Percentiles rank a stretch among this genome's conserved stretches.
Conservation (phyloP, 2,113 vertebrate genomes). For the Austrofundulus limnaeus region DNA sequence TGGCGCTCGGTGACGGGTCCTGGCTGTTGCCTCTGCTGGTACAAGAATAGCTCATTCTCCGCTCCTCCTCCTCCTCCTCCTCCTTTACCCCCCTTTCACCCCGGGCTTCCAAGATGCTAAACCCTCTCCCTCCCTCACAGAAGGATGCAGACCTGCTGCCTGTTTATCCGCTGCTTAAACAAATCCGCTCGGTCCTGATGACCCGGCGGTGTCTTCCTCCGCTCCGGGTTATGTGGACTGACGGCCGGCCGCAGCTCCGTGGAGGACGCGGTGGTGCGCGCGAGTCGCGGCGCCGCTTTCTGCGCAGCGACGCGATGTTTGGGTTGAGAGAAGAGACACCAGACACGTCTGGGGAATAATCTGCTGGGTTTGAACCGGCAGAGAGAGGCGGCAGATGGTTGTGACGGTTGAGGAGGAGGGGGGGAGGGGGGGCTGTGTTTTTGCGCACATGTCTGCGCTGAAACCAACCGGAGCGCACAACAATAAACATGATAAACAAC, state of each 20-base stretch:
- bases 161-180: slow-evolving; percentile 71
- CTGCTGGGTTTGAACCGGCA: slow-evolving; percentile 30
- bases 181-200: slow-evolving; percentile 63
- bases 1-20: slow-evolving; percentile 73
- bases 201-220: slow-evolving; percentile 38
- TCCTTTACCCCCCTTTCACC: slow-evolving; percentile 55
- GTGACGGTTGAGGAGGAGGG: slow-evolving; percentile 14
- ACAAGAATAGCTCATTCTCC: slow-evolving; percentile 86
- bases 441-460: slow-evolving; percentile 24
- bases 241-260: slow-evolving; percentile 3
- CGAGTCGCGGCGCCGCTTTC: neutral
- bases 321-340: slow-evolving; percentile 25
- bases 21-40: slow-evolving; percentile 79
- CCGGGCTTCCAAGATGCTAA: slow-evolving; percentile 68
- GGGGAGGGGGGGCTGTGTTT: slow-evolving; percentile 3
- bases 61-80: slow-evolving; percentile 55
- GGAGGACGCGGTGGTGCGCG: slow-evolving; percentile 9
- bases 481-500: slow-evolving; percentile 7
- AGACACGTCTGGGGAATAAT: slow-evolving; percentile 39
- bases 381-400: slow-evolving; percentile 59
- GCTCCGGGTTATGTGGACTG: slow-evolving; percentile 13
- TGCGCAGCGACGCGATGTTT: slow-evolving; percentile 26
- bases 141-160: slow-evolving; percentile 62
- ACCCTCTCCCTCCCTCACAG: slow-evolving; percentile 55
- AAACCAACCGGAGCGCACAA: slow-evolving; percentile 9